A percentile compares a stretch with the other conserved stretches of the same genome.
Evolutionary conservation across 2,797 vertebrate species (phyloP).

Genomic region (Thripadectes ignobilis): DNA sequence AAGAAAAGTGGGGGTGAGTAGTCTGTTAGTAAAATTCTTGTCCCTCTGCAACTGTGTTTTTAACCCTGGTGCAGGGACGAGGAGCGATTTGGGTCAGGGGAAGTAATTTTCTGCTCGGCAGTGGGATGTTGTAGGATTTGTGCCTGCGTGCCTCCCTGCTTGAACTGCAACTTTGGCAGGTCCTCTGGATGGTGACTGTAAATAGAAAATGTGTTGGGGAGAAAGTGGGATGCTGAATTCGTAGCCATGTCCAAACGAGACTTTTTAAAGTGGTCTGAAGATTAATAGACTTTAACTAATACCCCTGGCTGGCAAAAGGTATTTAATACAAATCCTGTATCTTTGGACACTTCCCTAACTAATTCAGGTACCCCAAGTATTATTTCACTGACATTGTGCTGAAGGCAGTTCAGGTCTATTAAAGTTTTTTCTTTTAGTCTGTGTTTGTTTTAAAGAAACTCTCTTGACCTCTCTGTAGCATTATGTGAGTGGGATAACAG

Average conservation of each 20-base stretch:
- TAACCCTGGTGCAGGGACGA: background rate
- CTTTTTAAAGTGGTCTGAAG: background rate
- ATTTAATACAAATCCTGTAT: background rate
- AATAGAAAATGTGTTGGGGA: background rate
- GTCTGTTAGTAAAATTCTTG: background rate
- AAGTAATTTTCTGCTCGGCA: background rate
- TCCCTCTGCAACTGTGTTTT: background rate
- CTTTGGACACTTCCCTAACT: background rate
- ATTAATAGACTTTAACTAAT: background rate
- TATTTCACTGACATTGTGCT: background rate
- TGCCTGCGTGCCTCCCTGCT: background rate
- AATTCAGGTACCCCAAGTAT: background rate
- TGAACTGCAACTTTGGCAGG: constrained; percentile 2
- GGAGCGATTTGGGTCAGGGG: background rate
- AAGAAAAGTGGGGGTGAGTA: background rate
- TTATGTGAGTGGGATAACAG: constrained; percentile 8
- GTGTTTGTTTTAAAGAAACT: constrained; percentile 51
- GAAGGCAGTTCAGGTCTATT: constrained; percentile 9
- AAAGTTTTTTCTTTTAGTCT: background rate
- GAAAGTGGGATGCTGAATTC: background rate
- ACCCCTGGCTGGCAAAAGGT: background rate
- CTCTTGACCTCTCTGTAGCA: constrained; percentile 33
- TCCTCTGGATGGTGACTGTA: background rate
- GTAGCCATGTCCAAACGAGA: background rate
- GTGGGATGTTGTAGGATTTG: background rate